Evolutionary conservation across 2,797 vertebrate genomes (phyloP), one percentile per base, ranked within the genome.

Genomic region (Leucoraja ocellata): DNA sequence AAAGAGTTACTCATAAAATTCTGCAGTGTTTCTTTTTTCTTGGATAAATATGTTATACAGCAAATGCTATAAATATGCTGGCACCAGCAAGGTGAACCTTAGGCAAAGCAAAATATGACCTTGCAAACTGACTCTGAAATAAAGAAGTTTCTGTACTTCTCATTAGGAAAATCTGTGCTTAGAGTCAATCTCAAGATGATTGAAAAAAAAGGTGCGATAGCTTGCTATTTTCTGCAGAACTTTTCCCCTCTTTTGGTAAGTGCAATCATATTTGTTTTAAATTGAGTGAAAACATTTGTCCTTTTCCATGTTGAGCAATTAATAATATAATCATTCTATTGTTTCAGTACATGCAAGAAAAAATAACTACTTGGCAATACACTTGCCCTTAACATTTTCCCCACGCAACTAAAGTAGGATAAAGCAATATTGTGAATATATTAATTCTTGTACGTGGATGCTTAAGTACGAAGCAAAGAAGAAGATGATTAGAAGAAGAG

Each of bases 261-360:
- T 73, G 23, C 65, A 91, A 74, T 54, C 32, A 71, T 73, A 91
- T 91, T 91, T 91, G 10, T 91, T 91, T 91, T 46, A 91, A 91
- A 91, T 71, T 63, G 32, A 92, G 10, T 73, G 71, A 36, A 74
- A 73, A 54, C 65, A 74, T 74, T 73, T 92, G 39, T 46, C 58
- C 46, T 74, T 73, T 39, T 92, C 25, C 14, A 23, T 46, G 71
- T 46, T 54, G 28, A 6, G 68, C 36, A 91, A 91, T 91, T 92
- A 74, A 71, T 91, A 71, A 92, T 28, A 76, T 92, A 74, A 54
- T 76, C 23, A 76, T 46, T n/a, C 36, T 76, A 76, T n/a, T 92
- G 90, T 92, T n/a, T 92, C 39, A 54, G 23, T 46, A 71, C 90
- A 54, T 28, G 90, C 36, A 54, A 7, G 21, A 74, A 90, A 74